Conservation (phyloP, 2,797 vertebrate genomes). For the Lates japonicus region DNA sequence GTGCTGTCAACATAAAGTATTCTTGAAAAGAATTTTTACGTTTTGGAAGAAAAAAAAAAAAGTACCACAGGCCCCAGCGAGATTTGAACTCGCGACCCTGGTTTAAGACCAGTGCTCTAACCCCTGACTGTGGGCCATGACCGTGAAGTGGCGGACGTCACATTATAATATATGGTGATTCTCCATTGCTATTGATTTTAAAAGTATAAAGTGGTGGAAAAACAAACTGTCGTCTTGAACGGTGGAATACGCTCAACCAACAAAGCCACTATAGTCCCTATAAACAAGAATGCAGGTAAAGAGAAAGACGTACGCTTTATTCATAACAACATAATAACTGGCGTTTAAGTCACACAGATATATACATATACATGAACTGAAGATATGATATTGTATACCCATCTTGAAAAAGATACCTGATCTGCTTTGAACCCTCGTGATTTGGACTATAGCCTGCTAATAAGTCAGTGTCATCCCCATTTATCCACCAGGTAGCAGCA, state of each 20-base stretch:
- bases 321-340: neutral
- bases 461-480: neutral
- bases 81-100: slow-evolving; percentile 88
- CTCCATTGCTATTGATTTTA: neutral
- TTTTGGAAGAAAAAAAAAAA: too few species aligned
- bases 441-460: fast-evolving
- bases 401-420: neutral
- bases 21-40: too few species aligned
- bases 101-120: slow-evolving; percentile 87
- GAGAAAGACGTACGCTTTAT: neutral
- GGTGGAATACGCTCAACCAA: too few species aligned
- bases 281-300: neutral
- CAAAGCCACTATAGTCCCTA: neutral
- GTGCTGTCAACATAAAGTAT: too few species aligned
- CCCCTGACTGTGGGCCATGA: slow-evolving; percentile 79
- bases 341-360: neutral
- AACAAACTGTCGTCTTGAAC: too few species aligned
- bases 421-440: neutral
- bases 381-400: neutral
- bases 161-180: fast-evolving
- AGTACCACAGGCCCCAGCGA: slow-evolving; percentile 81
- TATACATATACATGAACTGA: neutral
- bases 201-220: too few species aligned
- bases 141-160: fast-evolving
- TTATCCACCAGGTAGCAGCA: slow-evolving; percentile 51